Evolutionary conservation across 2,797 vertebrate genomes (phyloP).

Genomic region (Dromococcyx pavoninus): DNA sequence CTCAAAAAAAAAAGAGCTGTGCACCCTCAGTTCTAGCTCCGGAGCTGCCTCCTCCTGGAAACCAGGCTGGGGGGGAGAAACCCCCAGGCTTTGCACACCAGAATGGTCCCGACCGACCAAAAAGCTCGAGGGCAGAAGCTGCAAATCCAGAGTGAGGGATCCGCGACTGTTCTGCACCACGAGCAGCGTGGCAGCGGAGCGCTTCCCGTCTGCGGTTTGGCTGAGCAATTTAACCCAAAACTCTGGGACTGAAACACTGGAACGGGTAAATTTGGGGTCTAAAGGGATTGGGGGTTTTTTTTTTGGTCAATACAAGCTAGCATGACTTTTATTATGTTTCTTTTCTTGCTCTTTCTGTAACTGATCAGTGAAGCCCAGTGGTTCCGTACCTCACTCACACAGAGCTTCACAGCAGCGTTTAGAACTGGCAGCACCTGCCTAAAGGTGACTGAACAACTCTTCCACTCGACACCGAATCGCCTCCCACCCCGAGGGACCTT

Average conservation of each 20-base stretch:
- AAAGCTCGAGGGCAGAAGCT: neutral
- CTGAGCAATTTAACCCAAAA: slow-evolving; percentile 32
- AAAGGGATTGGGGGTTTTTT: neutral
- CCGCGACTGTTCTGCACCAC: neutral
- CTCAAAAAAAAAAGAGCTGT: slow-evolving; percentile 1
- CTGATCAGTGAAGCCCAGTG: neutral
- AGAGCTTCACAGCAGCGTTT: neutral
- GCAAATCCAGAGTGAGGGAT: neutral
- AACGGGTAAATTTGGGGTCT: neutral
- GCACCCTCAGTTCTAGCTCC: slow-evolving; percentile 14
- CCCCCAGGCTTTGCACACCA: neutral
- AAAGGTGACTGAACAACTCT: neutral
- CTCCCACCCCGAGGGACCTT: neutral
- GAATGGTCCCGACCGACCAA: neutral
- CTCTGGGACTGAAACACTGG: neutral
- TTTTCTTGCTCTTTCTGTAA: neutral
- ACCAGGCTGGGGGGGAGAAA: neutral
- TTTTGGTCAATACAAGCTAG: neutral
- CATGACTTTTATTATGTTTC: neutral
- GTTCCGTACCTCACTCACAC: neutral
- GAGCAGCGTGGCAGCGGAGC: neutral
- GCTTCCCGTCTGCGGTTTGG: neutral
- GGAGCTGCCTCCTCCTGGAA: neutral
- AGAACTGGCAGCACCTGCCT: neutral
- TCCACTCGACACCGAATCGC: too few species aligned